phyloP scores from a whole-genome alignment of 2,888 invertebrate species.

The Argyra leucocephala region DNA sequence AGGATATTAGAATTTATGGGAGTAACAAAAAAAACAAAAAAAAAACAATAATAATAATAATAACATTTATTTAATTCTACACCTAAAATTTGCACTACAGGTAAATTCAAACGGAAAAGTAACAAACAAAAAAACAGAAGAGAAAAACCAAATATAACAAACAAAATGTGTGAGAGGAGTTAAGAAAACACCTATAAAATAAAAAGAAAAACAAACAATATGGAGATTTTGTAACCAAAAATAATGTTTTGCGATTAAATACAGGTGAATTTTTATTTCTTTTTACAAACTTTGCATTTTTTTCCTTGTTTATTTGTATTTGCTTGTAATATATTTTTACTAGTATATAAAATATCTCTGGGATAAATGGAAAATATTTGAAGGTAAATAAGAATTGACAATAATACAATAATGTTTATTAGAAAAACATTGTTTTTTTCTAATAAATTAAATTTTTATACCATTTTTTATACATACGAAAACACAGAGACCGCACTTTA shows the following conservation, averaged over 20 bases:
- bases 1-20: not conserved
- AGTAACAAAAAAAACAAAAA: not conserved
- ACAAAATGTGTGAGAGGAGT: not conserved
- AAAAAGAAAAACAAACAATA: not conserved
- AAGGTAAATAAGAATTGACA: too few relatives aligned
- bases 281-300: not conserved
- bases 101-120: not conserved
- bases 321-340: too few relatives aligned
- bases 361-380: too few relatives aligned
- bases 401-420: too few relatives aligned
- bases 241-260: not conserved
- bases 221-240: not conserved
- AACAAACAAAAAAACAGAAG: not conserved
- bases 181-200: not conserved
- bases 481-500: too few relatives aligned
- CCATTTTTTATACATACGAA: too few relatives aligned
- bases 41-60: not conserved
- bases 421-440: too few relatives aligned
- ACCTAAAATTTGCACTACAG: too few relatives aligned
- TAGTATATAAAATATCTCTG: too few relatives aligned
- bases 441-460: too few relatives aligned
- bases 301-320: too few relatives aligned
- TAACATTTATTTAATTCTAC: not conserved
- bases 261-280: not conserved
- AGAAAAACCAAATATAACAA: not conserved